Percentiles rank a stretch among this genome's conserved stretches.
phyloP scores from a whole-genome alignment of 2,888 invertebrate genomes.

The Branchellion lobata region DNA sequence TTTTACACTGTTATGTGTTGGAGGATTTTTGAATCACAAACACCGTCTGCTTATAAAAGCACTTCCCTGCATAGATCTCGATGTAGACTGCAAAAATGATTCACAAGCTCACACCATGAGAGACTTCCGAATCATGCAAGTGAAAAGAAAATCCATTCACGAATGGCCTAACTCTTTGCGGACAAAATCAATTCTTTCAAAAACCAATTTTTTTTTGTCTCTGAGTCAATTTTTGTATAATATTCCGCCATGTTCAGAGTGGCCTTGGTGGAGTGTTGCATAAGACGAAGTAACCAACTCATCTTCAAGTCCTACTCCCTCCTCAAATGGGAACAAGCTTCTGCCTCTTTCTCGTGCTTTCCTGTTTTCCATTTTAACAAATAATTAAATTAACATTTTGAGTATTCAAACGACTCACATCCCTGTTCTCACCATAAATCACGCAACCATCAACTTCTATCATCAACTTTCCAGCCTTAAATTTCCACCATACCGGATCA shows the following conservation, averaged over 20 bases:
- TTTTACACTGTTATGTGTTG: neutral
- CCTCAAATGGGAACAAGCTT: conserved; percentile 45
- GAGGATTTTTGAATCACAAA: neutral
- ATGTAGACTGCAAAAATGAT: conserved; percentile 18
- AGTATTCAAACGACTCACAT: too few species aligned
- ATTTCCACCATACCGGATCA: too few species aligned
- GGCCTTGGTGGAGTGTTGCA: conserved; percentile 28
- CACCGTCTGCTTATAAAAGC: conserved; percentile 16
- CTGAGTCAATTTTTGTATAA: neutral
- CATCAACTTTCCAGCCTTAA: too few species aligned
- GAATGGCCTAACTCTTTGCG: neutral
- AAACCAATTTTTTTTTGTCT: conserved; percentile 1
- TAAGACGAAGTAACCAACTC: conserved; percentile 19
- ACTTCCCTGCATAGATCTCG: conserved; percentile 26
- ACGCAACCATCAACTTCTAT: too few species aligned
- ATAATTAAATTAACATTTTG: too few species aligned
- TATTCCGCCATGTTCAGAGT: neutral
- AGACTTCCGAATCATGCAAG: conserved; percentile 30
- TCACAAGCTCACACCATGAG: conserved; percentile 34
- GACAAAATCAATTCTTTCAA: too few species aligned
- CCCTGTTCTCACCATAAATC: too few species aligned
- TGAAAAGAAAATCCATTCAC: neutral
- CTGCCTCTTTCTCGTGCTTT: neutral
- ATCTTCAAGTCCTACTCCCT: conserved; percentile 44
- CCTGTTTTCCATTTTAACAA: too few species aligned